phyloP scores from a whole-genome alignment of 2,113 vertebrate genomes.

The Marmota monax region DNA sequence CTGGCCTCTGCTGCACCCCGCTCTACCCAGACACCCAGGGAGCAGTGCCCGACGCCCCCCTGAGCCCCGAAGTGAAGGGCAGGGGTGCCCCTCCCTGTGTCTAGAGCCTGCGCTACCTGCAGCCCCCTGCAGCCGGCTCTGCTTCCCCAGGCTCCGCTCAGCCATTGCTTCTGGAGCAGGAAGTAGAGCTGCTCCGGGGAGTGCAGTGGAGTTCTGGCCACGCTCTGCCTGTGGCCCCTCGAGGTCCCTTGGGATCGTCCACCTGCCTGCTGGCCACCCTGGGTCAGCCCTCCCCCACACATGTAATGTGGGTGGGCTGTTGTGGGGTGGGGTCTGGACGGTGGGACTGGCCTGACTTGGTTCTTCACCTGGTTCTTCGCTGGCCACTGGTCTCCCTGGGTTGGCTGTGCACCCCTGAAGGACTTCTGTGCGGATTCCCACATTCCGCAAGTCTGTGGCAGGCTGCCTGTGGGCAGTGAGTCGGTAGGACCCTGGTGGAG shows the following conservation, averaged over 20 bases:
- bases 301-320: constrained; percentile 34
- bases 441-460: neutral
- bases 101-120: too few species aligned
- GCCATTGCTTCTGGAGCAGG: too few species aligned
- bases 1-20: neutral
- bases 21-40: neutral
- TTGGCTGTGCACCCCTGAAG: neutral
- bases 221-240: neutral
- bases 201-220: neutral
- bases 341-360: neutral
- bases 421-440: neutral
- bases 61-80: accelerated
- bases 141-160: too few species aligned
- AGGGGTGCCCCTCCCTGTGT: neutral
- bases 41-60: neutral
- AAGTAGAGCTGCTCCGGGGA: neutral
- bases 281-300: constrained; percentile 20
- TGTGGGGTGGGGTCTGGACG: neutral
- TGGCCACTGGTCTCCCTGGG: neutral
- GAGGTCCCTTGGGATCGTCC: too few species aligned
- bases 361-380: neutral
- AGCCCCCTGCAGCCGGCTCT: too few species aligned
- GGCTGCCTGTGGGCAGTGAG: neutral
- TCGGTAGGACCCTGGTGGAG: neutral
- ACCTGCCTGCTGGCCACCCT: neutral